phyloP scores from a whole-genome alignment of 2,888 invertebrate genomes.

The Leptopilina syphax region DNA sequence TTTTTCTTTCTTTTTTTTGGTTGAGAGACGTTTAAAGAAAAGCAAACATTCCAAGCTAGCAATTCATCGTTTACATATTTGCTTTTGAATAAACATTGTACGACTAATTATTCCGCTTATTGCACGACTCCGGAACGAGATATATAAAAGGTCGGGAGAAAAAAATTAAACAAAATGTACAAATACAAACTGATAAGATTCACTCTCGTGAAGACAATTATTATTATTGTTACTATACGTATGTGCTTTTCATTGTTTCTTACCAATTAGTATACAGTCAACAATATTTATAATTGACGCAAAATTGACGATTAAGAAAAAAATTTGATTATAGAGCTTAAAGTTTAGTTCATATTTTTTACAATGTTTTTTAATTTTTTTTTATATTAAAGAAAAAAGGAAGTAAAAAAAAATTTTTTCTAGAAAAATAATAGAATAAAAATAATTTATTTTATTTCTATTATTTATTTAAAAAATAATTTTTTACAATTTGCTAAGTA shows the following conservation, averaged over 20 bases:
- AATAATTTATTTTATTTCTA: no score
- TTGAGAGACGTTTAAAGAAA: background rate
- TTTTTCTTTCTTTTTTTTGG: background rate
- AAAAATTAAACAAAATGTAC: conserved; percentile 29
- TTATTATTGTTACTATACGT: conserved; percentile 39
- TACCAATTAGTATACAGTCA: conserved; percentile 32
- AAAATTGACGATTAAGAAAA: conserved; percentile 46
- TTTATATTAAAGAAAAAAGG: no score
- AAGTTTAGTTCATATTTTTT: conserved; percentile 26
- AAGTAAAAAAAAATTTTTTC: background rate
- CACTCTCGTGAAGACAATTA: conserved; percentile 43
- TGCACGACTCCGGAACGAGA: conserved; percentile 12
- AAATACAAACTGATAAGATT: conserved; percentile 19
- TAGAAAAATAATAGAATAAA: background rate
- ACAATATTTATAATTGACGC: conserved; percentile 42
- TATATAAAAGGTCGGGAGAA: conserved; percentile 10
- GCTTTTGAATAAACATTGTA: conserved; percentile 31
- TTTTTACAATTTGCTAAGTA: no score
- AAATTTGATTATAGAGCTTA: conserved; percentile 38
- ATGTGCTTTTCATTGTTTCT: conserved; percentile 37
- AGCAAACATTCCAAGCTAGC: conserved; percentile 29
- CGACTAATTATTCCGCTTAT: conserved; percentile 25
- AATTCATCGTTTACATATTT: conserved; percentile 31
- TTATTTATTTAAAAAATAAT: no score
- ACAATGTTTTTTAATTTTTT: background rate